phyloP scores from a whole-genome alignment of 35 echinoderm and acorn worm genomes.

The Heliocidaris erythrogramma region DNA sequence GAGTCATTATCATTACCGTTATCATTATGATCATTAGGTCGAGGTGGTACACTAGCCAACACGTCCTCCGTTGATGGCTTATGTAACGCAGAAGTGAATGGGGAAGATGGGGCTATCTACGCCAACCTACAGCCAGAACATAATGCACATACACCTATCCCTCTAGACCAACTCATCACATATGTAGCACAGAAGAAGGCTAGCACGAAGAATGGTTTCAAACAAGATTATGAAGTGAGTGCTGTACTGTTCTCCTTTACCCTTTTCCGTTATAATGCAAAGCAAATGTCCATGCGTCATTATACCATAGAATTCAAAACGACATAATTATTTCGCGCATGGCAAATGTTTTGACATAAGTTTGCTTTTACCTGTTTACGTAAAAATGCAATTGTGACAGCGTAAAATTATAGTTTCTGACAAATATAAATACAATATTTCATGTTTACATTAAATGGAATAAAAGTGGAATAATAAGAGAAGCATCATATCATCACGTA shows the following conservation, averaged over 20 bases:
- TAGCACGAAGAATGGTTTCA: conserved; percentile 41
- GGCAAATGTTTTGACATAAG: background rate
- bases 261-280: background rate
- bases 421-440: too few relatives aligned
- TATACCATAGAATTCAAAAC: background rate
- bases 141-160: conserved; percentile 23
- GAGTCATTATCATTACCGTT: too few relatives aligned
- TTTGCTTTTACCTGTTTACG: background rate
- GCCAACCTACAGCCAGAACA: background rate
- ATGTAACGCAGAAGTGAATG: background rate
- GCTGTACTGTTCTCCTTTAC: background rate
- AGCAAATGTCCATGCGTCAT: background rate
- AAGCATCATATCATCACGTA: too few relatives aligned
- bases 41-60: background rate
- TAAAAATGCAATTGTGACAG: background rate
- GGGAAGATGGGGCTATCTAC: background rate
- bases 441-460: too few relatives aligned
- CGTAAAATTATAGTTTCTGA: too few relatives aligned
- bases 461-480: too few relatives aligned
- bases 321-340: background rate
- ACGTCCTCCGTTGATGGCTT: background rate
- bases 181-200: conserved; percentile 59
- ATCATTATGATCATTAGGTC: background rate
- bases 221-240: conserved; percentile 60
- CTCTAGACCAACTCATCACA: conserved; percentile 32